Evolutionary conservation across 2,797 vertebrate genomes (phyloP).

Genomic region (Cryptoprocta ferox): DNA sequence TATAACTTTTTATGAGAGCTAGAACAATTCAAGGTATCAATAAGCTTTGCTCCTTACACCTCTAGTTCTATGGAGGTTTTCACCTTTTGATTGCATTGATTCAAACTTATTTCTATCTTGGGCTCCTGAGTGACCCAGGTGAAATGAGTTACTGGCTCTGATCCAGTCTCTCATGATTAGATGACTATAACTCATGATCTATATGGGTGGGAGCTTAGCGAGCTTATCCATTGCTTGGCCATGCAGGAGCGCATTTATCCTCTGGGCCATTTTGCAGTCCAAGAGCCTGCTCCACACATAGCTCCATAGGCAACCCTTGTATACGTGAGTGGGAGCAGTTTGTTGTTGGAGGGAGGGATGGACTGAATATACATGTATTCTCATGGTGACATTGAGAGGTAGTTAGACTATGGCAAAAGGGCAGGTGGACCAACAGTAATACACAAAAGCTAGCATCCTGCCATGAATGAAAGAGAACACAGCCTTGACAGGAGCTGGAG

Average conservation of each 20-base stretch:
- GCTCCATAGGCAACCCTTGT: not conserved
- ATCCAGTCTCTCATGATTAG: slow-evolving; percentile 15
- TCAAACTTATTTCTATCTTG: slow-evolving; percentile 72
- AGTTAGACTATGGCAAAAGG: not conserved
- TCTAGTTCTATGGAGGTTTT: slow-evolving; percentile 21
- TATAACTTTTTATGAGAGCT: slow-evolving; percentile 46
- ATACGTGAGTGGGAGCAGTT: not conserved
- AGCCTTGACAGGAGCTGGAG: not conserved
- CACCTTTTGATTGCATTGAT: slow-evolving; percentile 58
- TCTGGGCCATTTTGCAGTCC: not conserved
- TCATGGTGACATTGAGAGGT: not conserved
- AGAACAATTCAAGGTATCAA: not conserved
- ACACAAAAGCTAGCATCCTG: not conserved
- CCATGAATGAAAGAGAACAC: not conserved
- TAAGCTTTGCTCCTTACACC: not conserved
- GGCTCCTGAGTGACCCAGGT: not conserved
- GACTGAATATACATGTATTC: not conserved
- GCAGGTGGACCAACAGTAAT: not conserved
- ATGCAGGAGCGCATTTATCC: not conserved
- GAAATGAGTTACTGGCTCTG: slow-evolving; percentile 63
- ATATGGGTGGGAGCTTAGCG: not conserved
- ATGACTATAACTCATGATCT: not conserved
- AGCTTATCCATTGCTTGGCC: not conserved
- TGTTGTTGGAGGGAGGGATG: not conserved
- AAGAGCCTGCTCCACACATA: not conserved